Evolutionary conservation across 2,113 vertebrate species (phyloP).

Genomic region (Uria lomvia): DNA sequence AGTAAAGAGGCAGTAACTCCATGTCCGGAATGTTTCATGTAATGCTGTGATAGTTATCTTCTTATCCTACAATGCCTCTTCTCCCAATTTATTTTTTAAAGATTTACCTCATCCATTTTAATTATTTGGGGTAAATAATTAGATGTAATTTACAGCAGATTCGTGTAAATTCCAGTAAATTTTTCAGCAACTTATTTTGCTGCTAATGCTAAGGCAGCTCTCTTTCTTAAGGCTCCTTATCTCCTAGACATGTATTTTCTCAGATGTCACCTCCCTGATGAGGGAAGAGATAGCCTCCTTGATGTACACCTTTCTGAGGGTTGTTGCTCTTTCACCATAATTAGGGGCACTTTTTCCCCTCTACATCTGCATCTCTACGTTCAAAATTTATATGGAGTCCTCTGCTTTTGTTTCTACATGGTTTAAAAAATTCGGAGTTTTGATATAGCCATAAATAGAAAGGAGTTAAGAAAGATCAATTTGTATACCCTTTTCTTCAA

Average conservation of each 20-base stretch:
- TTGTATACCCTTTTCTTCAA: not conserved
- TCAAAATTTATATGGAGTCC: not conserved
- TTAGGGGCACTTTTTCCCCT: not conserved
- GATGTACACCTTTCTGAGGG: not conserved
- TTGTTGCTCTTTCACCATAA: not conserved
- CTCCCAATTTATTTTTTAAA: not conserved
- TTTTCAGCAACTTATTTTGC: not conserved
- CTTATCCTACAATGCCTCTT: not conserved
- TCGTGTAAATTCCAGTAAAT: not conserved
- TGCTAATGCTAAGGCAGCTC: not conserved
- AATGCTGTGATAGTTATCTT: not conserved
- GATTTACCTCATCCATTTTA: not conserved
- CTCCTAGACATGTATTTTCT: not conserved
- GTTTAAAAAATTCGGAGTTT: not conserved
- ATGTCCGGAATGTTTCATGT: not conserved
- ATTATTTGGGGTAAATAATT: not conserved
- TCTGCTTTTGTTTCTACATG: not conserved
- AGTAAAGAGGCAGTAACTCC: not conserved
- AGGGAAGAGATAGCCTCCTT: not conserved
- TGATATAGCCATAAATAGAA: not conserved
- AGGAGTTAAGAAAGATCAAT: not conserved
- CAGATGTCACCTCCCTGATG: not conserved
- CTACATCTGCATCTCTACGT: not conserved
- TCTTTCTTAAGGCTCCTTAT: not conserved
- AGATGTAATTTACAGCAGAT: not conserved